Percentiles rank a stretch among this genome's conserved stretches.
Conservation (phyloP, 2,113 vertebrate genomes). For the Percopsis transmontana region DNA sequence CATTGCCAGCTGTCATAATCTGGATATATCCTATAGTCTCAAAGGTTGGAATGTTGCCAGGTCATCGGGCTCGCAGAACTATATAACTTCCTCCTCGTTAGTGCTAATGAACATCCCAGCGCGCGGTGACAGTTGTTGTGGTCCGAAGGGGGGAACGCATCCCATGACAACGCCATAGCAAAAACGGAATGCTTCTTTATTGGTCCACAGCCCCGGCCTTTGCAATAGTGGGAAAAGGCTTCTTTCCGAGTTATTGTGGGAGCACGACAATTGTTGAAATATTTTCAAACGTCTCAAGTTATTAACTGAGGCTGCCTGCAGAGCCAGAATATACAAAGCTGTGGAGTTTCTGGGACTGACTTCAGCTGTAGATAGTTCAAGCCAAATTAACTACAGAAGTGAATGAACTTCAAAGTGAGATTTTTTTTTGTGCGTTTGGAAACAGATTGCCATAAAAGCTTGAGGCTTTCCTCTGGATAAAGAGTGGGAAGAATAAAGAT, state of each 20-base stretch:
- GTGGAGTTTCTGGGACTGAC: conserved; percentile 22
- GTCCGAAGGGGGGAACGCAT: conserved; percentile 11
- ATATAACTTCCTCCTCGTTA: conserved; percentile 48
- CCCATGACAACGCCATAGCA: conserved; percentile 35
- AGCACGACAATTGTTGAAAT: conserved; percentile 35
- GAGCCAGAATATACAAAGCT: conserved; percentile 25
- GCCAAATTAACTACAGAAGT: conserved; percentile 13
- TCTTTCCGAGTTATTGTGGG: neutral
- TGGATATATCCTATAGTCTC: conserved; percentile 30
- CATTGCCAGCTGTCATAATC: conserved; percentile 37
- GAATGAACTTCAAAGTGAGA: conserved; percentile 20
- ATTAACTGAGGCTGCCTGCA: conserved; percentile 30
- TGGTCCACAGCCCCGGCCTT: conserved; percentile 17
- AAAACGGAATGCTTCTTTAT: conserved; percentile 37
- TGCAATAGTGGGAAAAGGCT: conserved; percentile 8
- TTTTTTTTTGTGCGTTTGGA: neutral
- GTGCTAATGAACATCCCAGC: conserved; percentile 35
- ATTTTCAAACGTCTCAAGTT: conserved; percentile 30
- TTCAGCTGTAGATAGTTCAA: conserved; percentile 27
- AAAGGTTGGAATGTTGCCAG: conserved; percentile 44
- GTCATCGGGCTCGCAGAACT: conserved; percentile 25
- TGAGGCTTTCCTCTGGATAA: conserved; percentile 10
- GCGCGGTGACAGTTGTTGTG: neutral
- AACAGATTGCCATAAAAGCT: conserved; percentile 6
- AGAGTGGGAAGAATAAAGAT: neutral